phyloP scores from a whole-genome alignment of 2,113 vertebrate genomes.

The Zosterops hypoxanthus region DNA sequence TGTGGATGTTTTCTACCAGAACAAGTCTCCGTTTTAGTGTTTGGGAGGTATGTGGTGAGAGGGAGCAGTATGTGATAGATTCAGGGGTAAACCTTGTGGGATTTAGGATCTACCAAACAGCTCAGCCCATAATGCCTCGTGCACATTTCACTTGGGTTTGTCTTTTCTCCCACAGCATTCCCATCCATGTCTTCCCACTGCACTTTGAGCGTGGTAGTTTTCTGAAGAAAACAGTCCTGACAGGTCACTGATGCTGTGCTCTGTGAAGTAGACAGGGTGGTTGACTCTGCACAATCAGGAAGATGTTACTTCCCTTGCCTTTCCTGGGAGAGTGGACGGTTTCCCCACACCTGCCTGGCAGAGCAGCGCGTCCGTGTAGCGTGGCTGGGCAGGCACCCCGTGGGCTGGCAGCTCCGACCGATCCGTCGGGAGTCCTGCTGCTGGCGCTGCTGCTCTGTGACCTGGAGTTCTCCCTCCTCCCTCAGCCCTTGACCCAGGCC shows the following conservation, averaged over 20 bases:
- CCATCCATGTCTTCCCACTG: fast-evolving
- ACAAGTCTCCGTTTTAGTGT: background rate
- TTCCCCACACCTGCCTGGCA: fast-evolving
- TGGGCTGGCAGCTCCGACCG: background rate
- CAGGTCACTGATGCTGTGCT: background rate
- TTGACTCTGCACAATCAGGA: background rate
- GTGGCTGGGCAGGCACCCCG: background rate
- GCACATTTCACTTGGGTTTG: fast-evolving
- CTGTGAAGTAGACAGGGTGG: background rate
- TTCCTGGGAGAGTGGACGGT: fast-evolving
- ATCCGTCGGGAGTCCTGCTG: background rate
- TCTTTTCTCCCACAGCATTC: background rate
- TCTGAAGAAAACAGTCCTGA: background rate
- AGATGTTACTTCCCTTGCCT: background rate
- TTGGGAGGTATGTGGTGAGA: background rate
- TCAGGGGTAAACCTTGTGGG: background rate
- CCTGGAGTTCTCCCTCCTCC: background rate
- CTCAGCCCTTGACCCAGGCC: background rate
- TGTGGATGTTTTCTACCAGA: background rate
- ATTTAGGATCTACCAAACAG: background rate
- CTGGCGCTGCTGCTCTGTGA: background rate
- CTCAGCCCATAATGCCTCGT: fast-evolving
- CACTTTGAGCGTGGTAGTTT: fast-evolving
- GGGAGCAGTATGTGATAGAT: too few species aligned
- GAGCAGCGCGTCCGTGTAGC: background rate